Evolutionary conservation across 1,140 invertebrate species (phyloP).

Genomic region (Drosophila bipectinata): DNA sequence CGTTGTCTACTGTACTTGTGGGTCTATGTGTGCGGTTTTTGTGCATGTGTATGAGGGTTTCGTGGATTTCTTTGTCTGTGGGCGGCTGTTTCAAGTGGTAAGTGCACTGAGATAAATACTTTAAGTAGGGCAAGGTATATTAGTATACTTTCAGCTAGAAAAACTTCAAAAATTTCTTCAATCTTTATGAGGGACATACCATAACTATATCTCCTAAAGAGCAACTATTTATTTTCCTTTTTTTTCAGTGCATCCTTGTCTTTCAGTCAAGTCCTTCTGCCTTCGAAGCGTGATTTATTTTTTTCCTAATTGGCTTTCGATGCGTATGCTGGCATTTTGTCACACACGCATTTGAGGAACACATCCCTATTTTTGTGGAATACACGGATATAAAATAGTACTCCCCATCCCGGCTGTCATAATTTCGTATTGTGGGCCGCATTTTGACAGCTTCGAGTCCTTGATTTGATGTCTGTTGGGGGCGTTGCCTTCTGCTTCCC

Average conservation of each 20-base stretch:
- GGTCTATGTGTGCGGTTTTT: constrained; percentile 1
- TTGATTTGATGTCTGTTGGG: constrained; percentile 71
- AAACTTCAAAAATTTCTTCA: no score
- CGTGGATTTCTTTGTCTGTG: constrained; percentile 55
- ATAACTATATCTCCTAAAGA: no score
- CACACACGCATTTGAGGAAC: constrained; percentile 7
- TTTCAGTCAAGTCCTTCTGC: constrained; percentile 50
- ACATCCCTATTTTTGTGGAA: constrained; percentile 5
- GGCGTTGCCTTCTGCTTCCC: constrained; percentile 28
- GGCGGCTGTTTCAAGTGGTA: constrained; percentile 44
- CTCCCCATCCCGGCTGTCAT: constrained; percentile 54
- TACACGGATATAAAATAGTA: neutral
- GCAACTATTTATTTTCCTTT: neutral
- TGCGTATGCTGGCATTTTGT: constrained; percentile 69
- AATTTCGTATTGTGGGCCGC: constrained; percentile 49
- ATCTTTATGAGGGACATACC: no score
- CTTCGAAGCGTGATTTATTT: constrained; percentile 73
- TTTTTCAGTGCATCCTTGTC: constrained; percentile 12
- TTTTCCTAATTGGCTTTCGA: constrained; percentile 77
- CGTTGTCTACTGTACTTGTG: constrained; percentile 18
- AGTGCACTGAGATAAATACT: constrained; percentile 4
- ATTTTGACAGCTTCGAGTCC: constrained; percentile 70
- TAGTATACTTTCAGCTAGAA: no score
- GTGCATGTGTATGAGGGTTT: constrained; percentile 9
- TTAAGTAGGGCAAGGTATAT: no score